Evolutionary conservation across 2,113 vertebrate genomes (phyloP).

Genomic region (Aviceda subcristata): DNA sequence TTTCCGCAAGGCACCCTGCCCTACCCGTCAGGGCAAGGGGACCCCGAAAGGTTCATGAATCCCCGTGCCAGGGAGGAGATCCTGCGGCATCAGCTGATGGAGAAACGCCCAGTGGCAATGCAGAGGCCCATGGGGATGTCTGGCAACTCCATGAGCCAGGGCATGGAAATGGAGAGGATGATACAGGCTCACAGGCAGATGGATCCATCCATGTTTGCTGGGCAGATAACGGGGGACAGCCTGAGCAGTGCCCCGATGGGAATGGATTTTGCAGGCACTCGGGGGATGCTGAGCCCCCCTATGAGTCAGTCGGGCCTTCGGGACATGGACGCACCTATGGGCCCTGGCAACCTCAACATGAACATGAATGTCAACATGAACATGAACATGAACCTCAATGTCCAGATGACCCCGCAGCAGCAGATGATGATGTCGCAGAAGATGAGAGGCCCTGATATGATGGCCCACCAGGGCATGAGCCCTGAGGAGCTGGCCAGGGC

Average conservation of each 20-base stretch:
- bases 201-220: constrained; percentile 76
- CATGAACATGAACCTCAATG: constrained; percentile 86
- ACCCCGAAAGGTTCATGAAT: constrained; percentile 84
- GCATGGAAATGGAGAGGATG: constrained; percentile 87
- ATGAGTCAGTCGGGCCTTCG: constrained; percentile 81
- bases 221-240: constrained; percentile 71
- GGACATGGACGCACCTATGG: constrained; percentile 85
- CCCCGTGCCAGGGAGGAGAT: constrained; percentile 86
- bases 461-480: constrained; percentile 77
- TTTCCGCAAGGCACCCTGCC: constrained; percentile 80
- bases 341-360: constrained; percentile 82
- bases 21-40: constrained; percentile 82
- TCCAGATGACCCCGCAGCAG: constrained; percentile 85
- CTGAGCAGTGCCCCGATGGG: constrained; percentile 67
- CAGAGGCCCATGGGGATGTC: constrained; percentile 79
- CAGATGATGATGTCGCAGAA: constrained; percentile 91
- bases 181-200: constrained; percentile 80
- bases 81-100: constrained; percentile 88
- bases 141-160: constrained; percentile 73
- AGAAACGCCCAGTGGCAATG: constrained; percentile 82
- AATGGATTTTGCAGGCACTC: constrained; percentile 86
- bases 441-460: constrained; percentile 79
- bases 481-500: constrained; percentile 84
- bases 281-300: constrained; percentile 87
- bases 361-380: constrained; percentile 88